Evolutionary conservation across 2,888 invertebrate species (phyloP), one percentile per base, ranked within the genome.

Genomic region (Choristoneura rosaceana): DNA sequence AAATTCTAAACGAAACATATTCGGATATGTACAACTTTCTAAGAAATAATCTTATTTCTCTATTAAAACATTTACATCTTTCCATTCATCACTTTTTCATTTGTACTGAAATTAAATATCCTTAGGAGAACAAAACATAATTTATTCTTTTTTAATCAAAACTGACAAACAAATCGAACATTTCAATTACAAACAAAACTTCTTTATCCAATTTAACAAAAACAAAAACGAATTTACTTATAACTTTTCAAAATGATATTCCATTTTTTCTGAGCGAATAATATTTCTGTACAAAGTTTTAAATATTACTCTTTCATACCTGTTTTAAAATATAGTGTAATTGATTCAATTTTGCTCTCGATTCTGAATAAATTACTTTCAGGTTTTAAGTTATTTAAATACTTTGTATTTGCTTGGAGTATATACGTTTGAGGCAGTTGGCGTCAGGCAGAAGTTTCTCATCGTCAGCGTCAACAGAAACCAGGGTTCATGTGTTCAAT

Each of bases 161-260:
- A 41, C 17, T 41, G 61, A 17, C 15, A 17, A 61, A 25, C 61
- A 61, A 61, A 61, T 43, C 43, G 43, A 43, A 61, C 43, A 43
- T 41, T 61, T 61, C 17, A 61, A 61, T 41, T 41, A 52, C 15
- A 52, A 9, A 52, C 52, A 52, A 52, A 52, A 52, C 17, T 17
- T 17, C 17, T 52, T 15, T 17, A 50, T 17, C 9, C 17, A 52
- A 17, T 7, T 58, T 25, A 33, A 59, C 14, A 8, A 59, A n/a
- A 59, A 59, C n/a, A 12, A 25, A 55, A 55, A 25, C 25, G 12
- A 4, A 34, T n/a, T 59, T n/a, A n/a, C n/a, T n/a, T 45, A 33
- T 8, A 62, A 62, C n/a, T 45, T 45, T 45, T n/a, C 43, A 10
- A 62, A 62, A 45, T 55, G 3, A 25, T 55, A 17, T 61, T 61